Base-by-base conservation (phyloP, 2,797 vertebrate genomes). In the Poeciliopsis presidionis region DNA sequence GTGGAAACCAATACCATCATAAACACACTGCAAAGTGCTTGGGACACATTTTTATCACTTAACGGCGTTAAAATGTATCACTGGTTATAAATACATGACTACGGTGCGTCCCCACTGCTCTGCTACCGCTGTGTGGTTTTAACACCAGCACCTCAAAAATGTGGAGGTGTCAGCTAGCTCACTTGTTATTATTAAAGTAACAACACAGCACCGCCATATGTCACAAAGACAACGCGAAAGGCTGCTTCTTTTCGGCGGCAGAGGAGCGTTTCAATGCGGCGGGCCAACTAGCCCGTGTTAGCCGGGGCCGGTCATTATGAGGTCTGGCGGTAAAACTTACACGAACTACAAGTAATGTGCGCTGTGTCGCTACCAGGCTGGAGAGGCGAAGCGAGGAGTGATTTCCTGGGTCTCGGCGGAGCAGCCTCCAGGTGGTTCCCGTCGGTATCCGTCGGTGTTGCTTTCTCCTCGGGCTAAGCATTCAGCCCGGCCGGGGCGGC, bases 321-420 rank as follows among this genome's bases (percentile, higher is more conserved):
- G 55, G 88, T 91, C 81, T 90, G 88, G 88, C 84, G 83, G 88
- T 91, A 88, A 95, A 95, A 95, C 94, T 94, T 94, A 93, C 93
- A 88, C 84, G 79, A 93, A 93, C 85, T 91, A 88, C 77, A 87
- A 87, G 79, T 83, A 86, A 90, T 81, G 89, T 88, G 91, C 84
- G 80, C 88, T 83, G 87, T 87, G 89, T 75, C 85, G 91, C 91
- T 86, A 82, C 86, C 86, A 80, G 85, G 82, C 85, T 80, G 84
- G 55, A 76, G 83, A 82, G 88, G 79, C 84, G 86, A 91, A 77
- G 81, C 87, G 84, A 77, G 80, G 25, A 76, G 46, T 39, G 25
- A 81, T 89, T 87, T 92, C 91, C 90, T 85, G 84, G 83, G 59
- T 91, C 72, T 87, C 75, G 12, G 77, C 78, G 46, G 78, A 78